Conservation (phyloP, 2,797 vertebrate genomes). For the Nannoperca australis region DNA sequence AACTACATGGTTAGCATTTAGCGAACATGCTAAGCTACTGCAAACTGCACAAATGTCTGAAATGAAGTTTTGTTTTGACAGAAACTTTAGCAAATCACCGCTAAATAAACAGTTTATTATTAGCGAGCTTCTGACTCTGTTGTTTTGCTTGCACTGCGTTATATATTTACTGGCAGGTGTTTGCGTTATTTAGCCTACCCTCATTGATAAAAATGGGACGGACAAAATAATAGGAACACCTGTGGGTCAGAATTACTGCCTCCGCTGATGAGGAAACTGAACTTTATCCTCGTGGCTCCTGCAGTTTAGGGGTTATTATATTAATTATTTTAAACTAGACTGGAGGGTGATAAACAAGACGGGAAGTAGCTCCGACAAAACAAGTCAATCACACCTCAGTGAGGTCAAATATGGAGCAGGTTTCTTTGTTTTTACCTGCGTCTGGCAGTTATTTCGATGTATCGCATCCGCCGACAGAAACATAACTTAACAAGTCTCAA, state of each 20-base stretch:
- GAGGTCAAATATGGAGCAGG: slow-evolving; percentile 21
- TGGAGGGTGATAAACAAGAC: slow-evolving; percentile 44
- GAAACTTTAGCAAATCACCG: too few species aligned
- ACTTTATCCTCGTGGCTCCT: slow-evolving; percentile 3
- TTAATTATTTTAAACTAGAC: slow-evolving; percentile 14
- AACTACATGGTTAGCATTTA: neutral
- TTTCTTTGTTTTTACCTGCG: slow-evolving; percentile 23
- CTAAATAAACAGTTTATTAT: too few species aligned
- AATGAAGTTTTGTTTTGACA: too few species aligned
- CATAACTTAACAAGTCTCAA: slow-evolving; percentile 44
- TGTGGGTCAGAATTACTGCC: neutral
- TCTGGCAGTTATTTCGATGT: slow-evolving; percentile 42
- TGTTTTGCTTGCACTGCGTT: too few species aligned
- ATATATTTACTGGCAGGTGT: too few species aligned
- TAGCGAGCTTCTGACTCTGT: too few species aligned
- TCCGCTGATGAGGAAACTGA: neutral
- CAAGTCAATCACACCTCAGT: slow-evolving; percentile 34
- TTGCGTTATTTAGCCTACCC: too few species aligned
- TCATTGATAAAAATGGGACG: neutral
- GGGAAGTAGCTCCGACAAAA: slow-evolving; percentile 33
- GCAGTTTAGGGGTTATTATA: slow-evolving; percentile 29
- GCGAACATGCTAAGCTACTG: neutral
- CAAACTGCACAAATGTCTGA: too few species aligned
- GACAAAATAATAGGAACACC: neutral
- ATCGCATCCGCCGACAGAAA: slow-evolving; percentile 43